These are phyloP conservation scores for Lucifuga dentata DNA, from an alignment of 2,113 vertebrate species.

Conservation along the genomic window DNA sequence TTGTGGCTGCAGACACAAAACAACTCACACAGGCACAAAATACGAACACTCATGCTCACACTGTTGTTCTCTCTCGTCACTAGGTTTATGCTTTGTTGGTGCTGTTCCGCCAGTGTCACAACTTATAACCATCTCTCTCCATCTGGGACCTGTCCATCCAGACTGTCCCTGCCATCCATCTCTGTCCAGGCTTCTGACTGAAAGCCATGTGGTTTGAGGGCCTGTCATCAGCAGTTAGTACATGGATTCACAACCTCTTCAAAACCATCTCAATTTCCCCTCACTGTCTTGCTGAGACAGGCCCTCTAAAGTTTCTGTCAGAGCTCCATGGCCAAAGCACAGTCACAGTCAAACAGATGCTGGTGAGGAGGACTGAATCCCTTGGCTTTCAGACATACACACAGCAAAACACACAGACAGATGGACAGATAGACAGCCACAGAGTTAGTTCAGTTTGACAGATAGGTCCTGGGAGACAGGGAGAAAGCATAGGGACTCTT, in stretches of 20 bases:
- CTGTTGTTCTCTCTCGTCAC: constrained; percentile 13
- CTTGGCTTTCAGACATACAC: constrained; percentile 23
- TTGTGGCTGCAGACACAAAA: not conserved
- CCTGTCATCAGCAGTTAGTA: constrained; percentile 54
- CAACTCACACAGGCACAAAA: constrained; percentile 6
- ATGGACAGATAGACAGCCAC: constrained; percentile 29
- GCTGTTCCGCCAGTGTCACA: constrained; percentile 14
- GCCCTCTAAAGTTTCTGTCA: constrained; percentile 61
- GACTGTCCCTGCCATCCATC: constrained; percentile 48
- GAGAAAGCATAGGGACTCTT: constrained; percentile 41
- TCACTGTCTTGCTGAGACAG: constrained; percentile 56
- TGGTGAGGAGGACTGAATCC: constrained; percentile 35
- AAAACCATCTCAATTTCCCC: constrained; percentile 62
- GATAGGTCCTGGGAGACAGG: constrained; percentile 55
- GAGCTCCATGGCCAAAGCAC: constrained; percentile 36
- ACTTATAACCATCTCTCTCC: constrained; percentile 22
- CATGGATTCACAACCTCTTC: constrained; percentile 60
- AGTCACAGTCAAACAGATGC: constrained; percentile 35
- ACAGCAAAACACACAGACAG: constrained; percentile 19
- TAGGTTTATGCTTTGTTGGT: constrained; percentile 34
- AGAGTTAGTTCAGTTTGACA: constrained; percentile 49
- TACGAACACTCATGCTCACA: constrained; percentile 11
- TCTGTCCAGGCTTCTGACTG: constrained; percentile 27
- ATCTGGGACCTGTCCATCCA: constrained; percentile 46
- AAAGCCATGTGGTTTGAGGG: constrained; percentile 55